phyloP scores from a whole-genome alignment of 2,888 invertebrate species.

The Uloborus plumipes region DNA sequence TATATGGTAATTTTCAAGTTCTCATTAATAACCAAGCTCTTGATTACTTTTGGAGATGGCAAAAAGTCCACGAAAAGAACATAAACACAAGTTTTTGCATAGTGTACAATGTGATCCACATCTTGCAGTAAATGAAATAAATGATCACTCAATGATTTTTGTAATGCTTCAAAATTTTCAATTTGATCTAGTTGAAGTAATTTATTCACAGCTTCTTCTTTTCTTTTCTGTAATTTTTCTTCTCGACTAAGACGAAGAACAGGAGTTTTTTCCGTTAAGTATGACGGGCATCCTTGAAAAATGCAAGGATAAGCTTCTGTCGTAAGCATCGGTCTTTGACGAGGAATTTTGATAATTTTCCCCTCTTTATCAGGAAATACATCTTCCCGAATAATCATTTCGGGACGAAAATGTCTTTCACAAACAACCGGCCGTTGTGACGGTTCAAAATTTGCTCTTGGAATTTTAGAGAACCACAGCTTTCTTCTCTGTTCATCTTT shows the following conservation, averaged over 20 bases:
- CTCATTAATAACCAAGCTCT: background rate
- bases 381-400: conserved; percentile 1
- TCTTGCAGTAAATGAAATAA: background rate
- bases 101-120: background rate
- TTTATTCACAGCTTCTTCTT: background rate
- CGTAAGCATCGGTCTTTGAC: background rate
- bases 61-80: background rate
- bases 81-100: background rate
- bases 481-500: conserved; percentile 5
- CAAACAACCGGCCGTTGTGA: background rate
- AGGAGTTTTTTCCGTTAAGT: conserved; percentile 1
- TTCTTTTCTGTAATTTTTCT: background rate
- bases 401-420: conserved; percentile 1
- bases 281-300: conserved; percentile 6
- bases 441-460: background rate
- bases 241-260: background rate
- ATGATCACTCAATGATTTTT: background rate
- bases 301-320: conserved; percentile 4
- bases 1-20: background rate
- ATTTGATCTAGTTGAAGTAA: background rate
- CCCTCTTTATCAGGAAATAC: conserved; percentile 8
- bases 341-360: background rate
- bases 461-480: conserved; percentile 3
- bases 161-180: background rate
- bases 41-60: background rate